Conservation (phyloP, 1,140 invertebrate genomes). For the Chrysopa pallens region DNA sequence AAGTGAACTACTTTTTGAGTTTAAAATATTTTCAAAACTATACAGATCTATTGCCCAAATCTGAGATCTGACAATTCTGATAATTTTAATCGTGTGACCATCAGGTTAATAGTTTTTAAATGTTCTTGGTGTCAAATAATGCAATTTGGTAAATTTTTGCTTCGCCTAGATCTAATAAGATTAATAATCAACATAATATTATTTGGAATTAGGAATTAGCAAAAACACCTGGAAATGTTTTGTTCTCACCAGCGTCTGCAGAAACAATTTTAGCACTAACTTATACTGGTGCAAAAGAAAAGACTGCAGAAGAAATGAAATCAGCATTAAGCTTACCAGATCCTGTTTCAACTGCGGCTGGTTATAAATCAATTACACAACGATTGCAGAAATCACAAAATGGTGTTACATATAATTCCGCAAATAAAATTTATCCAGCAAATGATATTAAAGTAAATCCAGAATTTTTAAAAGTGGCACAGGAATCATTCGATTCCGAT, state of each 20-base stretch:
- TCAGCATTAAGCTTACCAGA: constrained; percentile 10
- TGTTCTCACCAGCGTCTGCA: constrained; percentile 26
- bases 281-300: constrained; percentile 29
- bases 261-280: constrained; percentile 25
- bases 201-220: not conserved
- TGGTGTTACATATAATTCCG: constrained; percentile 32
- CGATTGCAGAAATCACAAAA: constrained; percentile 20
- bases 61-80: no score
- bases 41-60: no score
- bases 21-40: no score
- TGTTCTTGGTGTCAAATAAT: no score
- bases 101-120: no score
- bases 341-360: constrained; percentile 9
- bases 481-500: constrained; percentile 29
- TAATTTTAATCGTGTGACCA: no score
- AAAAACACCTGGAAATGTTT: constrained; percentile 17
- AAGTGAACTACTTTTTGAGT: no score
- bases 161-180: no score
- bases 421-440: constrained; percentile 43
- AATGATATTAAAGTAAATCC: constrained; percentile 25
- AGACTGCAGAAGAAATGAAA: constrained; percentile 32
- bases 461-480: constrained; percentile 25
- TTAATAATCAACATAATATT: no score
- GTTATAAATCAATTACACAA: constrained; percentile 20
- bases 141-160: no score